phyloP scores from a whole-genome alignment of 2,113 vertebrate species.

The Carassius carassius region DNA sequence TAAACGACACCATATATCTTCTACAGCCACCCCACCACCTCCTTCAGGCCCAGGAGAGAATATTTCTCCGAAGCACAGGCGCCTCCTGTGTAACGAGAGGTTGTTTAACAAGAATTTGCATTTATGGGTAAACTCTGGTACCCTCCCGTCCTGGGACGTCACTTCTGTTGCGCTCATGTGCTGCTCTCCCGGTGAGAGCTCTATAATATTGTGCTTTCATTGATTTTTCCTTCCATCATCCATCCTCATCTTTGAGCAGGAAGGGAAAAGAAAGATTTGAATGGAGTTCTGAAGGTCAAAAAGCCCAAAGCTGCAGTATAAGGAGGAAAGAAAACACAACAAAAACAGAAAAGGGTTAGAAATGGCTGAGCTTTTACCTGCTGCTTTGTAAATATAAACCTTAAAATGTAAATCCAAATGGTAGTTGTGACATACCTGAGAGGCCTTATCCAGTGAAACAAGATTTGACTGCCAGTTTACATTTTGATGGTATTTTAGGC shows the following conservation, averaged over 20 bases:
- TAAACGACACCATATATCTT: slow-evolving; percentile 31
- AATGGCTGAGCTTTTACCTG: background rate
- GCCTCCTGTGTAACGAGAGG: slow-evolving; percentile 26
- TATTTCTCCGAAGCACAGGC: slow-evolving; percentile 19
- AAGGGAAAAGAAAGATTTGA: background rate
- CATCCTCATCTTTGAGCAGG: background rate
- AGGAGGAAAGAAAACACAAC: background rate
- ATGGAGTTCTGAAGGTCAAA: background rate
- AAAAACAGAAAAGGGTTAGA: background rate
- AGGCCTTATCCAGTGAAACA: background rate
- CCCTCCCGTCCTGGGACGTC: background rate
- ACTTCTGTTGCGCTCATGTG: background rate
- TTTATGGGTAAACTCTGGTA: slow-evolving; percentile 19
- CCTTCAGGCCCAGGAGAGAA: slow-evolving; percentile 21
- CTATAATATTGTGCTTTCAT: background rate
- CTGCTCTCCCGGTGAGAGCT: background rate
- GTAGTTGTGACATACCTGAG: background rate
- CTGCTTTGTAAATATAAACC: background rate
- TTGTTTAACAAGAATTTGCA: slow-evolving; percentile 24
- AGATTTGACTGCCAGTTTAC: background rate
- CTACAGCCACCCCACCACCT: background rate
- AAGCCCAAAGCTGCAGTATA: background rate
- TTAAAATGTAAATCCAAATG: background rate
- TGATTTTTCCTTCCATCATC: background rate
- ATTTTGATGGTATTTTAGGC: background rate